phyloP scores from a whole-genome alignment of 2,797 vertebrate genomes.

The Gymnoscopelus braueri region DNA sequence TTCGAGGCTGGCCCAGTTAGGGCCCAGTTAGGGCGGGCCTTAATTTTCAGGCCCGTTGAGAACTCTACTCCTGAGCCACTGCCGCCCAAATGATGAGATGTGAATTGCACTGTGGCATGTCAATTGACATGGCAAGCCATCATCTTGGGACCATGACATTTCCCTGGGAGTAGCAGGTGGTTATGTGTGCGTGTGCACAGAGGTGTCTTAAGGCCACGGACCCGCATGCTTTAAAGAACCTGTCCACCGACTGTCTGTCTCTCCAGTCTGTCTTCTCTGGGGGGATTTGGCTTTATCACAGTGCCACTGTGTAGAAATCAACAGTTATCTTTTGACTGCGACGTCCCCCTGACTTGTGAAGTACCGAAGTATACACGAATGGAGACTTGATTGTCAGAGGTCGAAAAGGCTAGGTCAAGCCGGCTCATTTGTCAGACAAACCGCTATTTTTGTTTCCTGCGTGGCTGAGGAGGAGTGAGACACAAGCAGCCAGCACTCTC shows the following conservation, averaged over 20 bases:
- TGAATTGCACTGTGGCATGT: constrained; percentile 31
- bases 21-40: no score
- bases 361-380: constrained; percentile 82
- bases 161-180: no score
- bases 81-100: constrained; percentile 34
- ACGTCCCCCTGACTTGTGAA: constrained; percentile 61
- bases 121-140: constrained; percentile 50
- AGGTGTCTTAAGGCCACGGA: constrained; percentile 47
- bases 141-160: constrained; percentile 34
- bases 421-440: constrained; percentile 90
- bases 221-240: constrained; percentile 53
- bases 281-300: constrained; percentile 47
- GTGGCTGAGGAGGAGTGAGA: constrained; percentile 74
- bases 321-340: constrained; percentile 72
- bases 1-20: neutral
- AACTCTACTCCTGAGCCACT: no score
- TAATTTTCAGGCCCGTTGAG: no score
- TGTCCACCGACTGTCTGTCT: constrained; percentile 67
- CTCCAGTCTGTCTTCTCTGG: constrained; percentile 37
- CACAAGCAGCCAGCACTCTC: constrained; percentile 78
- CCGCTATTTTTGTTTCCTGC: constrained; percentile 96
- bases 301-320: constrained; percentile 84
- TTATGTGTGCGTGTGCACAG: constrained; percentile 11
- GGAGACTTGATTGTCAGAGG: constrained; percentile 96
- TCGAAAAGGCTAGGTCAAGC: constrained; percentile 94